Percentiles rank a stretch among this genome's conserved stretches.
These are phyloP conservation scores for Poicephalus gulielmi DNA, from an alignment of 2,113 vertebrate genomes.

Conservation along the genomic window DNA sequence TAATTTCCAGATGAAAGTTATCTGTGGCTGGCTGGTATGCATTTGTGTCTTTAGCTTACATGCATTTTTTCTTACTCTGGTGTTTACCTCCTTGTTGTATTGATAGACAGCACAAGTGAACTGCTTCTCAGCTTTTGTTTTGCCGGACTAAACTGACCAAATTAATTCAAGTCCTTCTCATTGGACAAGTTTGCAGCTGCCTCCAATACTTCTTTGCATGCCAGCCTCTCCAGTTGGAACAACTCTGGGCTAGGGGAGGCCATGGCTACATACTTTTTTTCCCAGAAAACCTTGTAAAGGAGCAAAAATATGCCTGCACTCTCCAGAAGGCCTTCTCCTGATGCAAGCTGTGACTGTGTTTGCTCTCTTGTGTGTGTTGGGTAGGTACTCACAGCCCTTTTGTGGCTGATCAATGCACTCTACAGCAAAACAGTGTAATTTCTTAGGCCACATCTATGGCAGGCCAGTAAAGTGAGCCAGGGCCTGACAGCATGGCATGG, in stretches of 20 bases:
- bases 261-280: neutral
- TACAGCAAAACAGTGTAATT: neutral
- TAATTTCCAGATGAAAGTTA: neutral
- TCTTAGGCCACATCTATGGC: neutral
- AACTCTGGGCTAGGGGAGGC: neutral
- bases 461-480: neutral
- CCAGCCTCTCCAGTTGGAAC: neutral
- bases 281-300: neutral
- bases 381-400: neutral
- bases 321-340: neutral
- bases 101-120: neutral
- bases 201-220: neutral
- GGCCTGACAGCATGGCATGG: neutral
- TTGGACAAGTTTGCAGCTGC: neutral
- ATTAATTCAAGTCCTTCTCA: neutral
- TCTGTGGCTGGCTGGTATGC: neutral
- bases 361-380: accelerated
- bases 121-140: neutral
- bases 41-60: neutral
- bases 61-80: neutral
- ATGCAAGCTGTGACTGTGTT: neutral
- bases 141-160: neutral
- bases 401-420: neutral
- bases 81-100: neutral
- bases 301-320: neutral